Percentiles rank a stretch among this genome's conserved stretches.
These are phyloP conservation scores for Nematopogon swammerdamellus DNA, from an alignment of 2,888 invertebrate genomes.

Conservation along the genomic window DNA sequence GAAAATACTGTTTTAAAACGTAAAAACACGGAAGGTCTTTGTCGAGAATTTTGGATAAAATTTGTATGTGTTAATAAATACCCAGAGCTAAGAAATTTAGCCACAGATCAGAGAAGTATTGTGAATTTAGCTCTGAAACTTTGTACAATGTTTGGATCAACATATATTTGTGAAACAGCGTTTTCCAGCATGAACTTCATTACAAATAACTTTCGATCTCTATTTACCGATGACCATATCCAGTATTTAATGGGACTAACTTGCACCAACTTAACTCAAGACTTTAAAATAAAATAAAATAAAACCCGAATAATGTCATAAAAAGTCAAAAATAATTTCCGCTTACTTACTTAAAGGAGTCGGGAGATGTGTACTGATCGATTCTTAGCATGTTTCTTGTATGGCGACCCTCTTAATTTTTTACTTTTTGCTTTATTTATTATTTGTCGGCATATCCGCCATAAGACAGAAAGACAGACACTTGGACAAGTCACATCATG, in stretches of 20 bases:
- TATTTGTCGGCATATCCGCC: too few relatives aligned
- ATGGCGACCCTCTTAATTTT: too few relatives aligned
- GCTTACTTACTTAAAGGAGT: too few relatives aligned
- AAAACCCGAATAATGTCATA: too few relatives aligned
- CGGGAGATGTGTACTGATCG: too few relatives aligned
- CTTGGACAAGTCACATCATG: too few relatives aligned
- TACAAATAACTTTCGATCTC: neutral
- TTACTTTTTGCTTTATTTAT: too few relatives aligned
- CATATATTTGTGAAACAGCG: neutral
- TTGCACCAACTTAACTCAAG: neutral
- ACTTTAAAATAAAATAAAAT: too few relatives aligned
- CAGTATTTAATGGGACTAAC: neutral
- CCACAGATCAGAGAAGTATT: too few relatives aligned
- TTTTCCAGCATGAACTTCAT: neutral
- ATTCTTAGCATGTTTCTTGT: too few relatives aligned
- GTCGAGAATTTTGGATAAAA: slow-evolving; percentile 7
- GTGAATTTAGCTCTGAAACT: neutral
- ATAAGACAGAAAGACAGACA: too few relatives aligned
- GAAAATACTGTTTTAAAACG: neutral
- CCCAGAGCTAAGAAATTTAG: neutral
- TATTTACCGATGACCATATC: neutral
- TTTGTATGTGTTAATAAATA: slow-evolving; percentile 6
- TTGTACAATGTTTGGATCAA: slow-evolving; percentile 1
- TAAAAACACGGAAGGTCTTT: neutral
- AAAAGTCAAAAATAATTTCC: too few relatives aligned